These are phyloP conservation scores for Sisyra terminalis DNA, from an alignment of 2,888 invertebrate species.

Conservation along the genomic window DNA sequence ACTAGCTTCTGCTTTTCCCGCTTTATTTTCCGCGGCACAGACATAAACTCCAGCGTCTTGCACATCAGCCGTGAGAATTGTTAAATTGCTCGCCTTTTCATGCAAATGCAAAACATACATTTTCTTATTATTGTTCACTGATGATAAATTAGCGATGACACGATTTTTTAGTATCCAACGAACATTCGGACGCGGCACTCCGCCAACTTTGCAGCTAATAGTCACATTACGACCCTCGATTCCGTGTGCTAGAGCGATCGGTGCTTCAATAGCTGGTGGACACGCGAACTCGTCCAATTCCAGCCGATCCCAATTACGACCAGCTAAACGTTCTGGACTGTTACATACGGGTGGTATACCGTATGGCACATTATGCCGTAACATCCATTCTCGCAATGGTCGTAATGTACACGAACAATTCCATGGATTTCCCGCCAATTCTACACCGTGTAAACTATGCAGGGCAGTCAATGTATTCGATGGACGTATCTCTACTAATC, in stretches of 20 bases:
- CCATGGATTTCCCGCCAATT: conserved; percentile 67
- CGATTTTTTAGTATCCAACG: conserved; percentile 56
- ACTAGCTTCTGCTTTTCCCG: conserved; percentile 57
- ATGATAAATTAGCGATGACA: conserved; percentile 45
- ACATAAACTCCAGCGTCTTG: conserved; percentile 63
- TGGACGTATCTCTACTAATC: conserved; percentile 45
- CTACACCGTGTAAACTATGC: conserved; percentile 53
- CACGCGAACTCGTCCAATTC: conserved; percentile 69
- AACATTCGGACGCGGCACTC: conserved; percentile 54
- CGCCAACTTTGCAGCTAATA: conserved; percentile 50
- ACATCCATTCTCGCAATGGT: conserved; percentile 65
- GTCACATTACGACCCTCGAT: conserved; percentile 58
- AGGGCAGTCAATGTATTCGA: conserved; percentile 45
- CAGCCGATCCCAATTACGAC: conserved; percentile 56
- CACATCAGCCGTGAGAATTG: conserved; percentile 51
- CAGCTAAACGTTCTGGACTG: conserved; percentile 41
- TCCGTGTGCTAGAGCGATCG: conserved; percentile 40
- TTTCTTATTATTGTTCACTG: conserved; percentile 33
- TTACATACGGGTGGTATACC: conserved; percentile 54
- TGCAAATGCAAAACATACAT: conserved; percentile 48
- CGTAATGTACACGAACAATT: conserved; percentile 63
- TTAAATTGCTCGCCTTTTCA: conserved; percentile 54
- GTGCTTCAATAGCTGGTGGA: conserved; percentile 48
- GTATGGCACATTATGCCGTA: conserved; percentile 57
- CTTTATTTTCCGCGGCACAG: conserved; percentile 66